phyloP scores from a whole-genome alignment of 2,797 vertebrate species.

The Alfaro cultratus region DNA sequence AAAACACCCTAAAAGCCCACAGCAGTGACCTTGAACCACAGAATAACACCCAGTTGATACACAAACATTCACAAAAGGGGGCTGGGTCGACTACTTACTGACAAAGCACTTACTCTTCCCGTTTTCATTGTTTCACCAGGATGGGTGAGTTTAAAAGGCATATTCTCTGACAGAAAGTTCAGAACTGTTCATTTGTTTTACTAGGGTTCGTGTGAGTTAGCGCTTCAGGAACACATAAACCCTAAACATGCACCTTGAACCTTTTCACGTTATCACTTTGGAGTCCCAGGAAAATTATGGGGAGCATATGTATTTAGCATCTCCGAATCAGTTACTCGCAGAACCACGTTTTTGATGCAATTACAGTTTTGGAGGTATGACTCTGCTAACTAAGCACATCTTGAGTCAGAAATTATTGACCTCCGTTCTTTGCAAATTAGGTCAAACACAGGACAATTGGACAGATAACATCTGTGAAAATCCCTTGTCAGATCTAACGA shows the following conservation, averaged over 20 bases:
- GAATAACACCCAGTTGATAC: constrained; percentile 12
- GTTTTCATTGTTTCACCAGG: constrained; percentile 22
- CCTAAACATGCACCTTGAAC: background rate
- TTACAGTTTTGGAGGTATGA: background rate
- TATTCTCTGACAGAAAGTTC: constrained; percentile 12
- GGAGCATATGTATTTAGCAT: background rate
- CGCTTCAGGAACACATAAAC: background rate
- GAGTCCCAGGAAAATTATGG: background rate
- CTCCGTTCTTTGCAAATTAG: background rate
- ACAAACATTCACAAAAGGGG: constrained; percentile 4
- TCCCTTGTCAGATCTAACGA: background rate
- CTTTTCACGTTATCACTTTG: background rate
- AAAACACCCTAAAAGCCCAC: constrained; percentile 39
- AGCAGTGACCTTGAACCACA: constrained; percentile 54
- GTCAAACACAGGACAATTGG: background rate
- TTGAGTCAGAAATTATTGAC: background rate
- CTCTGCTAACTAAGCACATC: background rate
- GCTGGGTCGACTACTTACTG: constrained; percentile 37
- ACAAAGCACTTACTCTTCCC: constrained; percentile 43
- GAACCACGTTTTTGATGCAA: background rate
- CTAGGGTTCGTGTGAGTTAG: background rate
- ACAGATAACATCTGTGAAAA: background rate
- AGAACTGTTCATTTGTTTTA: background rate
- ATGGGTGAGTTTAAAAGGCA: constrained; percentile 24
- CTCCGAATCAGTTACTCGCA: background rate